These are phyloP conservation scores for Drosophila antonietae DNA, from an alignment of 2,888 invertebrate genomes.

Conservation along the genomic window DNA sequence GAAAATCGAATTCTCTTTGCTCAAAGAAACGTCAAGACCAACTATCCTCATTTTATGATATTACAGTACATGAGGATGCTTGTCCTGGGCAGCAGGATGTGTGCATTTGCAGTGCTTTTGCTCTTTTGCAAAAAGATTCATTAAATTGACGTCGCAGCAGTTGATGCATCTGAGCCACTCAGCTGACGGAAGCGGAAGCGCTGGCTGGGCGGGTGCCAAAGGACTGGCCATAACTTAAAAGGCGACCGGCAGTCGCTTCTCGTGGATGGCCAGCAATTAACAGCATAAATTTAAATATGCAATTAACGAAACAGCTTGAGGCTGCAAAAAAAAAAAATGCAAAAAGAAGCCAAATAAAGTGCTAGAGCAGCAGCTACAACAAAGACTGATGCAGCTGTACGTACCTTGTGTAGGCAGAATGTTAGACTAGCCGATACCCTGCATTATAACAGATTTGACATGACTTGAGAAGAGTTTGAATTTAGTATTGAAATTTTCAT, in stretches of 20 bases:
- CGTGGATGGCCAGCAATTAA: conserved; percentile 65
- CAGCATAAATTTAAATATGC: conserved; percentile 82
- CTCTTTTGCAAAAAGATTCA: conserved; percentile 33
- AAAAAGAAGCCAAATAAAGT: conserved; percentile 19
- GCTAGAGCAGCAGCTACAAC: conserved; percentile 15
- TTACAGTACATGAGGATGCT: conserved; percentile 1
- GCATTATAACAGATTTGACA: not conserved
- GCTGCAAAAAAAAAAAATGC: conserved; percentile 39
- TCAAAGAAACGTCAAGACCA: not conserved
- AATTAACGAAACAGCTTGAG: conserved; percentile 79
- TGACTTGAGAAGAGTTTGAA: not conserved
- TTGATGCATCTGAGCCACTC: conserved; percentile 50
- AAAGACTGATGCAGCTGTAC: not conserved
- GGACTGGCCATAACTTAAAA: conserved; percentile 53
- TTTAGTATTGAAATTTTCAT: not conserved
- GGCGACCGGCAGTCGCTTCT: conserved; percentile 39
- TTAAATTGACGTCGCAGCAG: conserved; percentile 50
- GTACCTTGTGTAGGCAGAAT: not conserved
- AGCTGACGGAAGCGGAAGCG: conserved; percentile 19
- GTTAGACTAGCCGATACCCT: conserved; percentile 8
- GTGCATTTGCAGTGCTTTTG: conserved; percentile 13
- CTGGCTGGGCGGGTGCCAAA: not conserved
- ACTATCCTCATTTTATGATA: not conserved
- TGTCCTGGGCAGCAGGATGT: conserved; percentile 22
- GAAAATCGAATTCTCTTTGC: not conserved